Evolutionary conservation across 2,113 vertebrate genomes (phyloP).

Genomic region (Seriola aureovittata): DNA sequence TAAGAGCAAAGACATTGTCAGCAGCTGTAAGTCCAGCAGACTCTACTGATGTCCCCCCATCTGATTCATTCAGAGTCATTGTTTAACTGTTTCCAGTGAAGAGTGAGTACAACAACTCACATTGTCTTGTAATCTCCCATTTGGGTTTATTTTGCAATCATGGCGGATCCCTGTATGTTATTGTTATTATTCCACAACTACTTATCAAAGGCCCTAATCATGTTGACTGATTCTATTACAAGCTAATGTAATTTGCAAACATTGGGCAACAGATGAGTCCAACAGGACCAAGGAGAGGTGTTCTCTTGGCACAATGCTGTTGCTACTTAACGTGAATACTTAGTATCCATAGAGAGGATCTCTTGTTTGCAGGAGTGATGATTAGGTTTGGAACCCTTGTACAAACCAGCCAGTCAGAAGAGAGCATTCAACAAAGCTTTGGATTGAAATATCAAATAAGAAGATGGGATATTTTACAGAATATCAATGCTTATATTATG

Average conservation of each 20-base stretch:
- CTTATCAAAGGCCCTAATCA: neutral
- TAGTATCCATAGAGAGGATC: conserved; percentile 7
- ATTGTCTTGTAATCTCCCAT: neutral
- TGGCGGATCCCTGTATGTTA: neutral
- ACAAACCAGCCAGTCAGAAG: neutral
- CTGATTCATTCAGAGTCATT: no score
- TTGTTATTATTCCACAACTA: neutral
- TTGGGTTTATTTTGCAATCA: conserved; percentile 3
- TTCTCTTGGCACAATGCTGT: conserved; percentile 7
- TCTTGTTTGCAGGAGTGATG: neutral
- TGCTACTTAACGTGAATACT: conserved; percentile 7
- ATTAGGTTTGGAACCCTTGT: neutral
- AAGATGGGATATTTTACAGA: neutral
- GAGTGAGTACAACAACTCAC: neutral
- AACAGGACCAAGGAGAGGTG: neutral
- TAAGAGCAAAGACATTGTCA: no score
- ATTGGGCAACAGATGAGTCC: neutral
- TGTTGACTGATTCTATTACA: neutral
- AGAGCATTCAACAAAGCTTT: neutral
- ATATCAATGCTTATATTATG: neutral
- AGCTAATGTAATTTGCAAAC: neutral
- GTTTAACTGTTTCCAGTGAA: neutral
- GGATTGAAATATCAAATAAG: neutral
- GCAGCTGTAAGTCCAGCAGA: no score
- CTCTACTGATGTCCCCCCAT: no score